phyloP scores from a whole-genome alignment of 2,888 invertebrate genomes.

The Agonopterix heracliana region DNA sequence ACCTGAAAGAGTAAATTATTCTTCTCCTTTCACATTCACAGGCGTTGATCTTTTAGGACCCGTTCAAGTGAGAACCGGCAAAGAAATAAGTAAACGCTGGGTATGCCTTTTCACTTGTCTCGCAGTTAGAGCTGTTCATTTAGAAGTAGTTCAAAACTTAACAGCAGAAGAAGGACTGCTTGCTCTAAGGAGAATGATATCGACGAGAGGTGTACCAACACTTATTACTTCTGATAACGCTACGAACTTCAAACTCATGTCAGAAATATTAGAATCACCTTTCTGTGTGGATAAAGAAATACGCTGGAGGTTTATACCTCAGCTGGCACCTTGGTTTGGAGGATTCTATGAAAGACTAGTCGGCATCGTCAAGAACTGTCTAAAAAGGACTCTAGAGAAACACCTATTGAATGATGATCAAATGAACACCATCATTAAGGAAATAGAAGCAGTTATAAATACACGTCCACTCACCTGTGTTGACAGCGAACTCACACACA shows the following conservation, averaged over 20 bases:
- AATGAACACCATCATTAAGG: conserved; percentile 9
- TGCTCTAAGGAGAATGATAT: background rate
- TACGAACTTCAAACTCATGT: background rate
- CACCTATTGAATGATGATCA: conserved; percentile 8
- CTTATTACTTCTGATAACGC: conserved; percentile 2
- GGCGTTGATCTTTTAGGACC: conserved; percentile 4
- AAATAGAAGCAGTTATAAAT: conserved; percentile 11
- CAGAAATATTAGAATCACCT: background rate
- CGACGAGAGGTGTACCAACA: background rate
- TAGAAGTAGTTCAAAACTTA: conserved; percentile 1
- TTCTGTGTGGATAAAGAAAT: conserved; percentile 8
- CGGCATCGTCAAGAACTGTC: conserved; percentile 9
- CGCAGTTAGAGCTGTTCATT: conserved; percentile 1
- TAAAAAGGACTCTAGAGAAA: conserved; percentile 9
- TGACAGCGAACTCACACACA: conserved; percentile 4
- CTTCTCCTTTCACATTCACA: background rate
- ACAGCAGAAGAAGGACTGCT: background rate
- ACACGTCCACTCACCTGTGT: conserved; percentile 7
- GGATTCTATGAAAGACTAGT: conserved; percentile 12
- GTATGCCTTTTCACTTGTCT: conserved; percentile 2
- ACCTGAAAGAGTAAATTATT: background rate
- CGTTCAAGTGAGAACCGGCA: background rate
- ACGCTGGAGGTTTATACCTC: conserved; percentile 8
- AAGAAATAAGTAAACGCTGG: background rate
- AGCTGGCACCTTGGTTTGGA: conserved; percentile 12